Conservation (phyloP, 2,797 vertebrate species). For the Oreochromis mossambicus region DNA sequence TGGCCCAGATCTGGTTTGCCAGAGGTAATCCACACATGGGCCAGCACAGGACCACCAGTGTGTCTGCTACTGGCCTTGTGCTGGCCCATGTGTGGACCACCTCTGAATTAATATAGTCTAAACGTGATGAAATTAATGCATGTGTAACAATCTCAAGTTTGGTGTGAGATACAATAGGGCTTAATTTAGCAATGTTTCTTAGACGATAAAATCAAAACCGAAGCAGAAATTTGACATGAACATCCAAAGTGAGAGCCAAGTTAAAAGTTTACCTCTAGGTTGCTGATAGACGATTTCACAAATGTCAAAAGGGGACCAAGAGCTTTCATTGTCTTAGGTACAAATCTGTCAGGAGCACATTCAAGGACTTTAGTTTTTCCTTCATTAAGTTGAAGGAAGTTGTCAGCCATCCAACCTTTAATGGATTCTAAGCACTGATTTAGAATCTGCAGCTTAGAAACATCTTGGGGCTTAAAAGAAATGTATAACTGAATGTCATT, state of each 20-base stretch:
- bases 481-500: not conserved
- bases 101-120: not conserved
- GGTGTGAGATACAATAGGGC: not conserved
- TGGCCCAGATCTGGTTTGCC: no score
- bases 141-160: not conserved
- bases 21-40: no score
- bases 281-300: not conserved
- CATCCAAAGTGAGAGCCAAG: not conserved
- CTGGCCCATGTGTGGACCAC: no score
- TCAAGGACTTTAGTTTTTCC: not conserved
- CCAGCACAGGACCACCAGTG: no score
- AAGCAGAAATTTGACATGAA: not conserved
- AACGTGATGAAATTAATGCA: not conserved
- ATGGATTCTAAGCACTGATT: not conserved
- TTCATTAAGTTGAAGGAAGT: not conserved
- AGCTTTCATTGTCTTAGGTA: accelerated
- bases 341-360: not conserved
- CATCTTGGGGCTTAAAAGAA: not conserved
- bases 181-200: not conserved
- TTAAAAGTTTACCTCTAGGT: not conserved
- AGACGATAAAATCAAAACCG: not conserved
- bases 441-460: not conserved
- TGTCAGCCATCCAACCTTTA: not conserved
- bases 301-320: not conserved
- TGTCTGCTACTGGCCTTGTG: no score